Percentiles rank a stretch among this genome's conserved stretches.
These are phyloP conservation scores for Grus americana DNA, from an alignment of 2,113 vertebrate species.

Conservation along the genomic window DNA sequence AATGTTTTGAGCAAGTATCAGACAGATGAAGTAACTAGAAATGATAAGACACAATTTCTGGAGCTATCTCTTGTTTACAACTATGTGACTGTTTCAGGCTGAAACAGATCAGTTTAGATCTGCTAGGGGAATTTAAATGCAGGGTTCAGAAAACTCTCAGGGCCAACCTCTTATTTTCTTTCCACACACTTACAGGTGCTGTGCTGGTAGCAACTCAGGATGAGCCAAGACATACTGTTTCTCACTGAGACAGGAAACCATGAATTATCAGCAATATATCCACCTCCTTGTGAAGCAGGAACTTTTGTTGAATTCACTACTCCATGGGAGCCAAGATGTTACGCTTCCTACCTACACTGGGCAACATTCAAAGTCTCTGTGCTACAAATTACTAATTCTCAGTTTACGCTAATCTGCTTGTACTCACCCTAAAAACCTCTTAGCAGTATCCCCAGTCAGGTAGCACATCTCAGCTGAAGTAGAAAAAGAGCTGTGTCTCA, in stretches of 20 bases:
- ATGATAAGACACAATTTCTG: background rate
- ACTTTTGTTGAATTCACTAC: background rate
- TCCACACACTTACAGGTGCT: background rate
- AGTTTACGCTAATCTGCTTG: background rate
- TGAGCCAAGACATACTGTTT: rapidly evolving
- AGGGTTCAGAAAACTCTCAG: background rate
- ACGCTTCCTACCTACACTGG: background rate
- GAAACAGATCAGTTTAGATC: rapidly evolving
- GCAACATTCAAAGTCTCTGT: background rate
- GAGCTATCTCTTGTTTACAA: background rate
- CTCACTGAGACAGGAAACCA: background rate
- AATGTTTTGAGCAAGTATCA: background rate
- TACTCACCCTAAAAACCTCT: background rate
- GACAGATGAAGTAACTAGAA: background rate
- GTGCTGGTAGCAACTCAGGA: background rate
- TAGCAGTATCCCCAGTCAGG: rapidly evolving
- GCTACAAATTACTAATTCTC: background rate
- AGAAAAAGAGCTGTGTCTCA: rapidly evolving
- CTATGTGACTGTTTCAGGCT: background rate
- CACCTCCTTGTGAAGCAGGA: background rate
- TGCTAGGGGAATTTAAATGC: background rate
- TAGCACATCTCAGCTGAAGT: background rate
- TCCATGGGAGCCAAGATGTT: rapidly evolving
- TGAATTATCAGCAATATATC: background rate
- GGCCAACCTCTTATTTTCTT: background rate